Conservation (phyloP, 2,113 vertebrate genomes). For the Asarcornis scutulata region DNA sequence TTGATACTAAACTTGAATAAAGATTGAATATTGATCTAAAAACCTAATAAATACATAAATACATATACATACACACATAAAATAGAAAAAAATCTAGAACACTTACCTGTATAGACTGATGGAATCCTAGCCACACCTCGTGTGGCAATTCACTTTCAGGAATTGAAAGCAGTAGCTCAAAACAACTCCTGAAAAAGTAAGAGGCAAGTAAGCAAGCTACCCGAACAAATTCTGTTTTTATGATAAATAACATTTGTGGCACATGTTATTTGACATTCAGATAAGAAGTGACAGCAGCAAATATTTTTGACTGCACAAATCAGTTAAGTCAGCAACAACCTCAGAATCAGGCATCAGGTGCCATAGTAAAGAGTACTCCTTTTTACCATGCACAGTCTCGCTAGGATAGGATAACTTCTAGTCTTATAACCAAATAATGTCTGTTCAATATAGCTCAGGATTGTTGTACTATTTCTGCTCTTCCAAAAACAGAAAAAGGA, state of each 20-base stretch:
- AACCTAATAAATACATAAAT: background rate
- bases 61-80: background rate
- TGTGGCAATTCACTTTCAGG: conserved; percentile 91
- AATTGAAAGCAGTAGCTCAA: conserved; percentile 94
- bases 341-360: background rate
- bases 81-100: background rate
- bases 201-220: conserved; percentile 45
- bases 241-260: background rate
- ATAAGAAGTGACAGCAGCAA: background rate
- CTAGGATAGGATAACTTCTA: background rate
- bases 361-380: background rate
- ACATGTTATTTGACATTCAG: background rate
- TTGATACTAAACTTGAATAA: background rate
- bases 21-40: background rate
- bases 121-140: conserved; percentile 91
- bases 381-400: background rate
- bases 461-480: background rate
- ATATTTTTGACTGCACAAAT: background rate
- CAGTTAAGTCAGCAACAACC: background rate
- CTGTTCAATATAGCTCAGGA: background rate
- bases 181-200: conserved; percentile 91
- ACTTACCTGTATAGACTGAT: conserved; percentile 91
- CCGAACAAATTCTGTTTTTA: background rate
- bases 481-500: background rate
- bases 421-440: background rate